These are phyloP conservation scores for Procambarus clarkii DNA, from an alignment of 1,140 invertebrate species.

Conservation along the genomic window DNA sequence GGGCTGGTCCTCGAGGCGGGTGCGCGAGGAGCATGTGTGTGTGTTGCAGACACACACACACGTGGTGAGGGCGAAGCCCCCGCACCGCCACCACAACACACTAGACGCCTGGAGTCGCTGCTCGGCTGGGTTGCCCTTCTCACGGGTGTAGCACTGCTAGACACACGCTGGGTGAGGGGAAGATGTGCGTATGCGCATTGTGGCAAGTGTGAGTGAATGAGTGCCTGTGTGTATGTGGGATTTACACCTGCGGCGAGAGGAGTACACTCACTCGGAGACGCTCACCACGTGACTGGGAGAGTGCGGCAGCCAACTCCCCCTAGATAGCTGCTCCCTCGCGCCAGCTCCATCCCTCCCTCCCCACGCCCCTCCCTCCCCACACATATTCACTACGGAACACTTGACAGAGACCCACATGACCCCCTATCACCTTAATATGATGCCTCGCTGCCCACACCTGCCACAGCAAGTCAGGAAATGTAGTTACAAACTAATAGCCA, in stretches of 20 bases:
- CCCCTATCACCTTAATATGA: no score
- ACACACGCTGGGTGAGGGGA: background rate
- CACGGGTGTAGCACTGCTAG: background rate
- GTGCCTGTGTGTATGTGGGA: background rate
- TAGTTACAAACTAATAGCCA: no score
- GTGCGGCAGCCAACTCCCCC: no score
- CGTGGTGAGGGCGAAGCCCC: background rate
- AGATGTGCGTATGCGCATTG: background rate
- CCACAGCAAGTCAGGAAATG: no score
- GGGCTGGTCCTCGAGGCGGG: background rate
- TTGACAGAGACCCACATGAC: no score
- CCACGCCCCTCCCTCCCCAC: background rate
- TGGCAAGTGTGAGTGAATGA: background rate
- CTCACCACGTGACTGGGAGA: background rate
- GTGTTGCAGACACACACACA: no score
- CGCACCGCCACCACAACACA: background rate
- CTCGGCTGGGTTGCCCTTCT: background rate
- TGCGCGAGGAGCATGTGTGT: background rate
- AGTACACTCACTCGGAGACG: background rate
- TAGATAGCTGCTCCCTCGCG: no score
- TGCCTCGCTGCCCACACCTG: no score
- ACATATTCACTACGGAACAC: no score
- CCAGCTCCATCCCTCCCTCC: background rate
- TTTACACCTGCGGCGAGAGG: background rate
- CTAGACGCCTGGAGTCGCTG: background rate